Evolutionary conservation across 2,113 vertebrate species (phyloP).

Genomic region (Axis porcinus): DNA sequence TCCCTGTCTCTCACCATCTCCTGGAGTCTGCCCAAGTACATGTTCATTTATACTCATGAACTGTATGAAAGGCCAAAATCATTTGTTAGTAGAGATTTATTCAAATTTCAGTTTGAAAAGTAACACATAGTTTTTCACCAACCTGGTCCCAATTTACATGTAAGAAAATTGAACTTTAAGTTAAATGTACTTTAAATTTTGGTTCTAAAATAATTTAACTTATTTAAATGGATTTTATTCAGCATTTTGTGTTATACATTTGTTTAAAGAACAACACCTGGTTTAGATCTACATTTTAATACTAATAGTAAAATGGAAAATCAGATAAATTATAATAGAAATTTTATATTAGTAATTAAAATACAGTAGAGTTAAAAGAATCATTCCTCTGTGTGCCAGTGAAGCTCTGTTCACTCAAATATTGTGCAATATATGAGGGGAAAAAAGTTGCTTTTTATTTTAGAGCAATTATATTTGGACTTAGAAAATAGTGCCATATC

Average conservation of each 20-base stretch:
- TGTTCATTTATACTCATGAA: neutral
- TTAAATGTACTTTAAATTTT: neutral
- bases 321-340: neutral
- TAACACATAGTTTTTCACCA: neutral
- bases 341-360: neutral
- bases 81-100: neutral
- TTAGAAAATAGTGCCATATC: neutral
- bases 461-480: neutral
- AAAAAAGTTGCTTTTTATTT: neutral
- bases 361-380: neutral
- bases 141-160: neutral
- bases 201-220: neutral
- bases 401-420: neutral
- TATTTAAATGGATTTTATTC: neutral
- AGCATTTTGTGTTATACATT: neutral
- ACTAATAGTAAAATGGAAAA: neutral
- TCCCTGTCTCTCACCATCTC: neutral
- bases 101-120: constrained; percentile 33
- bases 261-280: neutral
- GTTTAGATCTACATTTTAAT: neutral
- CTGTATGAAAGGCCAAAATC: neutral
- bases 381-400: neutral
- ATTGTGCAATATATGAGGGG: neutral
- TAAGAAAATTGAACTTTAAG: neutral
- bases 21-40: neutral